Evolutionary conservation across 2,797 vertebrate genomes (phyloP), one percentile per base, ranked within the genome.

Genomic region (Carapus acus): DNA sequence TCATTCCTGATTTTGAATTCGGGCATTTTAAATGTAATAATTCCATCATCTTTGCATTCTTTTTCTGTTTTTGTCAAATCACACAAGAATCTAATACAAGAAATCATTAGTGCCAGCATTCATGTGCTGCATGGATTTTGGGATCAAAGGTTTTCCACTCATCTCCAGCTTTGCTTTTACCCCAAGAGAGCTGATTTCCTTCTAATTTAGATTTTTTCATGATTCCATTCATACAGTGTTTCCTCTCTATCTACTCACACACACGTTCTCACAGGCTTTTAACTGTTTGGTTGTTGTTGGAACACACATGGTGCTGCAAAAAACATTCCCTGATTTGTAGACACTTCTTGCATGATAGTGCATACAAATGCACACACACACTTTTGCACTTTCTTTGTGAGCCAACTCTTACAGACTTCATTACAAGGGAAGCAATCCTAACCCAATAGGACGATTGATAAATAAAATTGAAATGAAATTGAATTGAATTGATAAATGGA

Each of bases 261-360:
- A 79, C 64, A 47, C 54, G 57, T 59, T 67, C 53, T 61, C 69
- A 56, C 66, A 61, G n/a, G n/a, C 68, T 61, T 60, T 78, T 68
- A 78, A 77, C 67, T 64, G 49, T 43, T 67, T 81, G 77, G 57
- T 67, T 71, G 48, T 65, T 66, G 75, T 83, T 83, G 80, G 71
- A 69, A 78, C 79, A 78, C 76, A 83, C 71, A 83, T 83, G 80
- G 60, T 65, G 68, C 63, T 67, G 62, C 23, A 43, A 69, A 78
- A 80, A 79, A 83, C 24, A 5, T 4, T 27, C 24, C 33, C 56
- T 76, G 59, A 83, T 79, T 79, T 80, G 79, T 75, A 57, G 59
- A 66, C 43, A 37, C 37, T 24, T n/a, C 49, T 33, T 43, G 29
- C 48, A 58, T 15, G 17, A 24, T 36, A 11, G 37, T 17, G 14